Percentiles rank a stretch among this genome's conserved stretches.
Evolutionary conservation across 2,888 invertebrate genomes (phyloP).

Genomic region (Phengaris alcon): DNA sequence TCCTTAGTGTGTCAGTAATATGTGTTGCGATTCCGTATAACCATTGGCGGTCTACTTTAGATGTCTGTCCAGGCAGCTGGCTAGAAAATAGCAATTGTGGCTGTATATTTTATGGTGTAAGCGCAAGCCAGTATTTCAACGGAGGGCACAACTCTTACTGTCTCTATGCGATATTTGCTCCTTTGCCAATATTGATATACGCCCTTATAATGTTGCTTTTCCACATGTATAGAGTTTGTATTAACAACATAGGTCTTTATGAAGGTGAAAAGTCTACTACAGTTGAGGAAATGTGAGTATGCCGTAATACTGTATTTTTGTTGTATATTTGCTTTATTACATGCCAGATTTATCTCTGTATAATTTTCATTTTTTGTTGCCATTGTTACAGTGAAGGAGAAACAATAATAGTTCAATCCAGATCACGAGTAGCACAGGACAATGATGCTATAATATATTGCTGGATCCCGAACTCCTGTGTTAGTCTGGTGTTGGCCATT

Average conservation of each 20-base stretch:
- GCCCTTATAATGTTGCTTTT: conserved; percentile 82
- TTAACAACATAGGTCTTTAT: conserved; percentile 77
- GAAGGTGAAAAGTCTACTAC: conserved; percentile 68
- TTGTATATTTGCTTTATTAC: not conserved
- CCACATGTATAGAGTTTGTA: conserved; percentile 84
- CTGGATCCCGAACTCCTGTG: conserved; percentile 83
- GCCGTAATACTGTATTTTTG: not conserved
- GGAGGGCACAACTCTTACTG: conserved; percentile 84
- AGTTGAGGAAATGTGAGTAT: conserved; percentile 73
- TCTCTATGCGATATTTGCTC: conserved; percentile 83
- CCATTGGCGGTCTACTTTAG: conserved; percentile 84
- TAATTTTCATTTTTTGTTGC: not conserved
- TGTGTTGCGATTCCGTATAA: conserved; percentile 82
- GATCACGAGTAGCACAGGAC: conserved; percentile 78
- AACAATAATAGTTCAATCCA: conserved; percentile 81
- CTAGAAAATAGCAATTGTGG: conserved; percentile 82
- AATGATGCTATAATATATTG: conserved; percentile 82
- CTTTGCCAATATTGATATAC: conserved; percentile 81
- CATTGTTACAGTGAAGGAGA: conserved; percentile 81
- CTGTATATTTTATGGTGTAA: conserved; percentile 82
- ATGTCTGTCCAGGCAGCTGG: conserved; percentile 80
- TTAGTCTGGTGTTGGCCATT: conserved; percentile 81
- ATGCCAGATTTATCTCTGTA: not conserved
- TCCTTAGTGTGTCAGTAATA: conserved; percentile 61
- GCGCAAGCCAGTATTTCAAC: conserved; percentile 80